These are phyloP conservation scores for Eupeodes luniger DNA, from an alignment of 2,888 invertebrate species.

Conservation along the genomic window DNA sequence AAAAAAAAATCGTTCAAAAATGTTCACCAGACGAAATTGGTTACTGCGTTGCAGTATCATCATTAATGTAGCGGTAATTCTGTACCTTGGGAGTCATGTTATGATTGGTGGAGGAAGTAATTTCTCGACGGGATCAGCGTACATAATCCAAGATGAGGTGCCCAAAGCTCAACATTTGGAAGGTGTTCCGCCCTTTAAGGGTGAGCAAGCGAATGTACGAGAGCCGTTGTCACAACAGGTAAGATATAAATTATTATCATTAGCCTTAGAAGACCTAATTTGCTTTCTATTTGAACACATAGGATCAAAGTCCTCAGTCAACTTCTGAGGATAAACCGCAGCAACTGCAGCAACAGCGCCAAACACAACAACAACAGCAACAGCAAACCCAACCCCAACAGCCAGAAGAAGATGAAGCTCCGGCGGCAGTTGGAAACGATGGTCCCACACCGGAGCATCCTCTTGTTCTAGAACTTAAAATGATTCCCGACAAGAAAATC, in stretches of 20 bases:
- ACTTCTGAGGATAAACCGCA: conserved; percentile 79
- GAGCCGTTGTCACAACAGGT: conserved; percentile 77
- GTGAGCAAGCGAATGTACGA: conserved; percentile 79
- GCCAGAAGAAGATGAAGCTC: conserved; percentile 63
- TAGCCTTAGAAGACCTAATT: neutral
- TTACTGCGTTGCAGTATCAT: conserved; percentile 90
- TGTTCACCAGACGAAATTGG: conserved; percentile 88
- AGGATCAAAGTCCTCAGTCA: conserved; percentile 77
- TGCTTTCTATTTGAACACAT: neutral
- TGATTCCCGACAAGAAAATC: conserved; percentile 76
- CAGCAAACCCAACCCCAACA: conserved; percentile 67
- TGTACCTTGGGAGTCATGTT: conserved; percentile 89
- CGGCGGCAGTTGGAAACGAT: conserved; percentile 61
- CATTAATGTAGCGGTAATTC: conserved; percentile 89
- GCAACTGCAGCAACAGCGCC: conserved; percentile 78
- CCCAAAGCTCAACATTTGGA: conserved; percentile 76
- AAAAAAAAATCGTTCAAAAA: conserved; percentile 77
- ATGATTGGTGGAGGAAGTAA: conserved; percentile 84
- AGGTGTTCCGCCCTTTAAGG: conserved; percentile 74
- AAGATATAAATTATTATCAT: conserved; percentile 30
- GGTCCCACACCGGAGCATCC: conserved; percentile 53
- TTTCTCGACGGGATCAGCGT: conserved; percentile 81
- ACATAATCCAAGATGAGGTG: conserved; percentile 81
- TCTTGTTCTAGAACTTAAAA: conserved; percentile 57
- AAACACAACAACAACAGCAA: conserved; percentile 41